phyloP scores from a whole-genome alignment of 37 sponge, comb jelly and placozoan species.

The Halisarca cf. caerulea region DNA sequence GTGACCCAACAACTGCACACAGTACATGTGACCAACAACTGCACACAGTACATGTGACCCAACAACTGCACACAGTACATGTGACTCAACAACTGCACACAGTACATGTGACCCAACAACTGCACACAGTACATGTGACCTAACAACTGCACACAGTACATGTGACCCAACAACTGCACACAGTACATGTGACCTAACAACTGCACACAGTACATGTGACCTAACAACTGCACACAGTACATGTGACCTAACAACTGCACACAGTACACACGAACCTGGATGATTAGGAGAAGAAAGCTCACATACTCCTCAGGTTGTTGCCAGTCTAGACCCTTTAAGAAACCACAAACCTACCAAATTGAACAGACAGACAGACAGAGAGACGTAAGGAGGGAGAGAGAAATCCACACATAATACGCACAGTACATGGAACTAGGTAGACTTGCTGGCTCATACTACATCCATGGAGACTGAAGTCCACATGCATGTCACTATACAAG shows the following conservation, averaged over 20 bases:
- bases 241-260: not conserved
- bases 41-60: too few relatives aligned
- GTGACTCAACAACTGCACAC: not conserved
- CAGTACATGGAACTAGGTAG: too few relatives aligned
- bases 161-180: not conserved
- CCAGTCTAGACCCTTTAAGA: not conserved
- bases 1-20: too few relatives aligned
- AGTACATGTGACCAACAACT: not conserved
- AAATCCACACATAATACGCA: too few relatives aligned
- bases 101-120: too few relatives aligned
- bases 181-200: not conserved
- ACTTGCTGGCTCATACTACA: too few relatives aligned
- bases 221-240: too few relatives aligned
- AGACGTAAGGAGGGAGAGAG: too few relatives aligned
- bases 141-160: too few relatives aligned
- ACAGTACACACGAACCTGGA: not conserved
- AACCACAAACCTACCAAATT: conserved; percentile 25
- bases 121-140: not conserved
- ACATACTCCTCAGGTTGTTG: conserved; percentile 4
- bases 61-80: not conserved
- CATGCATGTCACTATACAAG: too few relatives aligned
- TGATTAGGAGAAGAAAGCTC: not conserved
- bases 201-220: too few relatives aligned
- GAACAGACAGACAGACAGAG: not conserved
- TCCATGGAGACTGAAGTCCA: too few relatives aligned